Evolutionary conservation across 2,113 vertebrate genomes (phyloP).

Genomic region (Eupsittula cactorum): DNA sequence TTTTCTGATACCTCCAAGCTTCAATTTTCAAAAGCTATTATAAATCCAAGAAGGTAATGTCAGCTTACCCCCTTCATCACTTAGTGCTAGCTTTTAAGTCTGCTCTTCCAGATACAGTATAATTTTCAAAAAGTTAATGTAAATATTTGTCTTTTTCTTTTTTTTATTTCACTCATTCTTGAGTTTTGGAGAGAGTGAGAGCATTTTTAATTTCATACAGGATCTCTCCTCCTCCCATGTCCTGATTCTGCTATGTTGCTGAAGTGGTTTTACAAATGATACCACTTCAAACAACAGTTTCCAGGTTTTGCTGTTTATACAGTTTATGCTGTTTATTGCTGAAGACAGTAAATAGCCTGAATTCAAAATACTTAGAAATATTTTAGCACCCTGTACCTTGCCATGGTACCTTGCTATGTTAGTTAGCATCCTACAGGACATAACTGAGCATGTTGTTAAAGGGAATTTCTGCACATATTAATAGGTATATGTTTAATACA

Average conservation of each 20-base stretch:
- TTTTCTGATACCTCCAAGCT: not conserved
- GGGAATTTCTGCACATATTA: not conserved
- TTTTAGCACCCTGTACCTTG: not conserved
- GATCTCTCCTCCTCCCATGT: not conserved
- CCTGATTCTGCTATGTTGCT: not conserved
- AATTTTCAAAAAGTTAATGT: constrained; percentile 40
- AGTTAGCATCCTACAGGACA: not conserved
- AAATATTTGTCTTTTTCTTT: constrained; percentile 13
- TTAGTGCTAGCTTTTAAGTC: constrained; percentile 26
- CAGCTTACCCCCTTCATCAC: constrained; percentile 4
- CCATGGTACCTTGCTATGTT: not conserved
- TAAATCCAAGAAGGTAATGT: constrained; percentile 10
- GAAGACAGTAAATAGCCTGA: not conserved
- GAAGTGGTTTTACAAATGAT: not conserved
- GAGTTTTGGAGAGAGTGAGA: not conserved
- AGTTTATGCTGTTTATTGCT: not conserved
- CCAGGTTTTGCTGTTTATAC: not conserved
- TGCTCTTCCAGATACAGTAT: not conserved
- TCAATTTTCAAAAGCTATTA: constrained; percentile 35
- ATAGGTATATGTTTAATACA: not conserved
- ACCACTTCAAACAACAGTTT: constrained; percentile 4
- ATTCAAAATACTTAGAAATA: not conserved
- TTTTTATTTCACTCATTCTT: not conserved
- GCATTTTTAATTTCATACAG: constrained; percentile 33
- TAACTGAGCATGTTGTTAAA: not conserved